Conservation (phyloP, 1,140 invertebrate genomes). For the Pteromalus puparum region DNA sequence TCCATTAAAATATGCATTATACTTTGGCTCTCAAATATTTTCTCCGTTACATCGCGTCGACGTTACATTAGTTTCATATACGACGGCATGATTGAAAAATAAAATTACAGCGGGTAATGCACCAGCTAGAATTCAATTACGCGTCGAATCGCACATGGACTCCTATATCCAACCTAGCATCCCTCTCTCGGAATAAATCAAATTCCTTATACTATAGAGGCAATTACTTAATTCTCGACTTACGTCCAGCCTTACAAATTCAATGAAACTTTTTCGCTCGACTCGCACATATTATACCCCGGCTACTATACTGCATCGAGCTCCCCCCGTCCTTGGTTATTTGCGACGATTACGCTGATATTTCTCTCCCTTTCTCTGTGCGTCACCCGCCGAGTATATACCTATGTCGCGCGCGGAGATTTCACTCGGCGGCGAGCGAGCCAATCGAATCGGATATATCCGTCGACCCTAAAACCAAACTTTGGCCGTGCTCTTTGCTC, state of each 20-base stretch:
- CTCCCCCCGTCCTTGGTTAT: background rate
- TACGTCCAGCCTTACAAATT: background rate
- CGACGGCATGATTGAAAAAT: background rate
- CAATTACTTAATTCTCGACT: slow-evolving; percentile 13
- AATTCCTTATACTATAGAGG: background rate
- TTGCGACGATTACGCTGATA: slow-evolving; percentile 22
- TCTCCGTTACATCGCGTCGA: too few species aligned
- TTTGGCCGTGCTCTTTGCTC: background rate
- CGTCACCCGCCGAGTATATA: background rate
- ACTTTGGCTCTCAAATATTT: too few species aligned
- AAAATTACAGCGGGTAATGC: background rate
- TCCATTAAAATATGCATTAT: background rate
- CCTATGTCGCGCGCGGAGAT: slow-evolving; percentile 4
- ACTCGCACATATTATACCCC: background rate
- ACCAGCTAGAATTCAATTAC: background rate
- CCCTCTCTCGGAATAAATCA: background rate
- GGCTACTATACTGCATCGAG: background rate
- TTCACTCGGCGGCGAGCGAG: background rate
- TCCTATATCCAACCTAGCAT: background rate
- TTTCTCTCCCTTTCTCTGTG: background rate
- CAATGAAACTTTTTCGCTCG: slow-evolving; percentile 20
- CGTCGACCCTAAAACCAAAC: background rate
- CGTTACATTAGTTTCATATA: too few species aligned
- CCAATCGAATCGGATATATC: slow-evolving; percentile 28
- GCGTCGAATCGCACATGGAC: too few species aligned